Percentiles rank a stretch among this genome's conserved stretches.
Conservation (phyloP, 2,888 invertebrate species). For the Phymatocera aterrima region DNA sequence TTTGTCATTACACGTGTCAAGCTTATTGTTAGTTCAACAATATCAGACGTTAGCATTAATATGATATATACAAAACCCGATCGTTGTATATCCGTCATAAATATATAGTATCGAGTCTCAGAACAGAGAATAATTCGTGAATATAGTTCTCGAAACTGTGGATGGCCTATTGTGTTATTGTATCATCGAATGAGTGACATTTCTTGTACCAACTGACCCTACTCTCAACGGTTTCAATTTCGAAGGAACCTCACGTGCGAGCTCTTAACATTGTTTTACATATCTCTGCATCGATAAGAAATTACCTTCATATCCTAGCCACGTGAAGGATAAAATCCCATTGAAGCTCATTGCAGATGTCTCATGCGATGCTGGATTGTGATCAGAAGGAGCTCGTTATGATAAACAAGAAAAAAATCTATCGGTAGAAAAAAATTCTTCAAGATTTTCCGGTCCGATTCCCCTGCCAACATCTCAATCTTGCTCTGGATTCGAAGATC, state of each 20-base stretch:
- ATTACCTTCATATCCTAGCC: no score
- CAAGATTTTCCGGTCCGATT: no score
- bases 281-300: no score
- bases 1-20: background rate
- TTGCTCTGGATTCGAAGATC: background rate
- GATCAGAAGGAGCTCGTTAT: no score
- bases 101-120: background rate
- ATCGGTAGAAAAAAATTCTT: no score
- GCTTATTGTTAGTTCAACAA: background rate
- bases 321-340: no score
- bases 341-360: no score
- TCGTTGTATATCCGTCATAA: background rate
- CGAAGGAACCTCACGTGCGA: background rate
- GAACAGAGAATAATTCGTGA: background rate
- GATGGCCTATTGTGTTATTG: constrained; percentile 25
- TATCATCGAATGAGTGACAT: constrained; percentile 26
- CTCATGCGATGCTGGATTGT: no score
- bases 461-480: background rate
- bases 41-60: no score
- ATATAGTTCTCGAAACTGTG: background rate
- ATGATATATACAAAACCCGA: background rate
- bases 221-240: background rate
- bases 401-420: no score
- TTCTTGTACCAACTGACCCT: constrained; percentile 2
- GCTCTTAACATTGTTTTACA: background rate